Base-by-base conservation (phyloP, 2,797 vertebrate species). In the Scyliorhinus canicula region DNA sequence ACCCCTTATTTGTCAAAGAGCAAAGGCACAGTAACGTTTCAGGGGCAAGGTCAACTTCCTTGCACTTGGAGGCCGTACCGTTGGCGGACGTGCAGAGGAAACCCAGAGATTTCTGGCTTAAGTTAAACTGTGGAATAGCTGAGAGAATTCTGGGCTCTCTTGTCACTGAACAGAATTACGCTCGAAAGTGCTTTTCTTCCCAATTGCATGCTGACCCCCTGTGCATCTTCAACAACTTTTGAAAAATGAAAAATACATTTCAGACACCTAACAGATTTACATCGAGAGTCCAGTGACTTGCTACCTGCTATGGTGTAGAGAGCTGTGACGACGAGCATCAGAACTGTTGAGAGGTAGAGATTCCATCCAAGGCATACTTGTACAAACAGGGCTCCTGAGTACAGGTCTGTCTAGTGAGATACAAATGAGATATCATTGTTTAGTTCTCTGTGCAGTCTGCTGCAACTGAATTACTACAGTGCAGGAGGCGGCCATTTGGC, bases 361-460 rank as follows among this genome's bases (percentile, higher is more conserved):
- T 99, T 98, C 99, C 99, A 99, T 52, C 98, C 98, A 95, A 99
- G 97, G 96, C 98, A 99, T 96, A 99, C 98, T 96, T 99, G 98
- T 84, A 99, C 97, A 0, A 99, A 99, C 95, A 99, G 96, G 0
- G 98, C 98, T 95, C 98, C 98, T 0, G 97, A 99, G 24, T 98
- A 99, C 96, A 99, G 97, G 96, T 98, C 98, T 0, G 98, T 98
- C 98, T 99, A 96, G 8, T 95, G 0, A 79, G 44, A 52, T 4
- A 52, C 74, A 71, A 93, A 1, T 50, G 40, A 93, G 7, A 65
- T 16, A 35, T 93, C 26, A 52, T 50, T 35, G 28, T 69, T 93
- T 69, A 14, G 40, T 28, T 93, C 57, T 50, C 60, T 19, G 60
- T 28, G 40, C 26, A 24, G 16, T 44, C 4, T 24, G 40, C 40